Evolutionary conservation across 2,113 vertebrate species (phyloP).

Genomic region (Tichodroma muraria): DNA sequence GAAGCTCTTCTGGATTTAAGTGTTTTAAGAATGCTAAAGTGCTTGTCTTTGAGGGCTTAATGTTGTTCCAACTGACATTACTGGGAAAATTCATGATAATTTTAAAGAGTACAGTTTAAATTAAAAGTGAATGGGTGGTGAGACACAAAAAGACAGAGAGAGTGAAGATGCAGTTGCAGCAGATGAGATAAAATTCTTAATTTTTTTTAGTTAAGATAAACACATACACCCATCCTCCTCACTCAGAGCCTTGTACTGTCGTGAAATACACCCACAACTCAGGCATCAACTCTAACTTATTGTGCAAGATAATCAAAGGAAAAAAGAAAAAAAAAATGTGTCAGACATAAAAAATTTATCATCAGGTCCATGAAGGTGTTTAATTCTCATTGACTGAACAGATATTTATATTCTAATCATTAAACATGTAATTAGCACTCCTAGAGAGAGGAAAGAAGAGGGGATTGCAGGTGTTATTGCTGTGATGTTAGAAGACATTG

Average conservation of each 20-base stretch:
- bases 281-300: background rate
- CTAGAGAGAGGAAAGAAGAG: background rate
- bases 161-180: background rate
- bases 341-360: background rate
- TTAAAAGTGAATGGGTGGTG: background rate
- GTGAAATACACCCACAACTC: background rate
- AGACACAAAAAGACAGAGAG: background rate
- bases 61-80: background rate
- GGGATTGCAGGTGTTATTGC: background rate
- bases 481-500: background rate
- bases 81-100: background rate
- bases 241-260: background rate
- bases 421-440: background rate
- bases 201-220: background rate
- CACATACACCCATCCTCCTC: accelerated
- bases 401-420: slow-evolving; percentile 20
- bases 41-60: background rate
- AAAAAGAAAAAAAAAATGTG: background rate
- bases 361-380: background rate
- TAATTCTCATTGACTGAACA: background rate
- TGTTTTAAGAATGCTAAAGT: background rate
- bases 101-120: background rate
- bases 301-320: background rate
- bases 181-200: background rate
- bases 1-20: slow-evolving; percentile 9